Percentiles rank a stretch among this genome's conserved stretches.
These are phyloP conservation scores for Hylaeus volcanicus DNA, from an alignment of 1,140 invertebrate species.

Conservation along the genomic window DNA sequence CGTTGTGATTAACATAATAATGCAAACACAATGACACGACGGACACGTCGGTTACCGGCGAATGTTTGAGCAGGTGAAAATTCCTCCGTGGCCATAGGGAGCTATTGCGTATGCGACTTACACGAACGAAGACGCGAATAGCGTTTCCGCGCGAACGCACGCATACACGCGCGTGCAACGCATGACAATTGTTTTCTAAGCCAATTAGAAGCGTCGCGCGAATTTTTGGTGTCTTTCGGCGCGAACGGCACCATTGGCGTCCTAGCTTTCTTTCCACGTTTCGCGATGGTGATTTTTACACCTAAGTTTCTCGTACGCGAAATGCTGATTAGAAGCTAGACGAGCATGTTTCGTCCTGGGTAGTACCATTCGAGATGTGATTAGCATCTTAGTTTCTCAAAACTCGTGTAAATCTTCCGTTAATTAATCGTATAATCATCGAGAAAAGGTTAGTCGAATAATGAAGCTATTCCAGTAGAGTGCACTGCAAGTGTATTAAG, in stretches of 20 bases:
- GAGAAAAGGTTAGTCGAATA: too few relatives aligned
- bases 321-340: too few relatives aligned
- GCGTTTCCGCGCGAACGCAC: not conserved
- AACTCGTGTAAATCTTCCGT: too few relatives aligned
- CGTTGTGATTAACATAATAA: constrained; percentile 80
- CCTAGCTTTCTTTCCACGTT: constrained; percentile 19
- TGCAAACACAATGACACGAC: constrained; percentile 79
- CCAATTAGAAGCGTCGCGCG: constrained; percentile 73
- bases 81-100: constrained; percentile 63
- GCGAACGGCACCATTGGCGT: not conserved
- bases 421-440: too few relatives aligned
- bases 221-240: constrained; percentile 61
- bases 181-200: constrained; percentile 74
- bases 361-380: too few relatives aligned
- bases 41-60: constrained; percentile 61
- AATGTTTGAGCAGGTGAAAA: constrained; percentile 80
- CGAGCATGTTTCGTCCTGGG: too few relatives aligned
- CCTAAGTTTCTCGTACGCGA: not conserved
- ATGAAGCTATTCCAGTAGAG: too few relatives aligned
- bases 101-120: constrained; percentile 48
- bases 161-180: constrained; percentile 15
- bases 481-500: too few relatives aligned
- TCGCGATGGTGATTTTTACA: constrained; percentile 4
- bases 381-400: too few relatives aligned
- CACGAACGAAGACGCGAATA: constrained; percentile 24